These are phyloP conservation scores for Chironomus riparius DNA, from an alignment of 2,888 invertebrate species.

Conservation along the genomic window DNA sequence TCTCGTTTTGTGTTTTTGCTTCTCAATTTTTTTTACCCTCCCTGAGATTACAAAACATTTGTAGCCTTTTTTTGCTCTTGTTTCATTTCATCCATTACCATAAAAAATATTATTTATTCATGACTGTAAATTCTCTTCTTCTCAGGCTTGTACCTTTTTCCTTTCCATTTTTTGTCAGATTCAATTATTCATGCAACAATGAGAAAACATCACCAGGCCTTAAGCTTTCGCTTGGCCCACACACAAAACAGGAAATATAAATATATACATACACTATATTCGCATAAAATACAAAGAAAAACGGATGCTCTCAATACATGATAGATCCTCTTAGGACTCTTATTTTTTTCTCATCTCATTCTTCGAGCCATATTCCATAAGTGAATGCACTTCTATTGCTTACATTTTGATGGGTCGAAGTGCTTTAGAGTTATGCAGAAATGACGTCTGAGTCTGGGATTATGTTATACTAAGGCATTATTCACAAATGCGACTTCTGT, in stretches of 20 bases:
- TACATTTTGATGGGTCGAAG: too few relatives aligned
- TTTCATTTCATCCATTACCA: background rate
- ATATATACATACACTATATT: too few relatives aligned
- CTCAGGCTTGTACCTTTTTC: slow-evolving; percentile 10
- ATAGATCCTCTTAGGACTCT: too few relatives aligned
- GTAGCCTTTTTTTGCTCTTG: background rate
- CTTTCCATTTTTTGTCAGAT: background rate
- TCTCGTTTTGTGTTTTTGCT: background rate
- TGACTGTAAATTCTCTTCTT: slow-evolving; percentile 17
- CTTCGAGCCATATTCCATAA: too few relatives aligned
- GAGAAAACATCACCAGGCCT: slow-evolving; percentile 11
- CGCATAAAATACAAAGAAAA: background rate
- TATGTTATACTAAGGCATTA: too few relatives aligned
- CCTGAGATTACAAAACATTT: slow-evolving; percentile 11
- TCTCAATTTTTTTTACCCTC: background rate
- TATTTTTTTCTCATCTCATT: too few relatives aligned
- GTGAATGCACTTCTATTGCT: too few relatives aligned
- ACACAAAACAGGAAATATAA: background rate
- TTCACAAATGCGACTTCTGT: too few relatives aligned
- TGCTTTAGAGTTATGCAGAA: too few relatives aligned
- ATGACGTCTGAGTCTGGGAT: too few relatives aligned
- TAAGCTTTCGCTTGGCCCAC: background rate
- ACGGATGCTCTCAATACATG: too few relatives aligned
- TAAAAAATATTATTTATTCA: slow-evolving; percentile 17
- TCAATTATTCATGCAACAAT: slow-evolving; percentile 25